phyloP scores from a whole-genome alignment of 2,113 vertebrate species.

The Chrysemys picta region DNA sequence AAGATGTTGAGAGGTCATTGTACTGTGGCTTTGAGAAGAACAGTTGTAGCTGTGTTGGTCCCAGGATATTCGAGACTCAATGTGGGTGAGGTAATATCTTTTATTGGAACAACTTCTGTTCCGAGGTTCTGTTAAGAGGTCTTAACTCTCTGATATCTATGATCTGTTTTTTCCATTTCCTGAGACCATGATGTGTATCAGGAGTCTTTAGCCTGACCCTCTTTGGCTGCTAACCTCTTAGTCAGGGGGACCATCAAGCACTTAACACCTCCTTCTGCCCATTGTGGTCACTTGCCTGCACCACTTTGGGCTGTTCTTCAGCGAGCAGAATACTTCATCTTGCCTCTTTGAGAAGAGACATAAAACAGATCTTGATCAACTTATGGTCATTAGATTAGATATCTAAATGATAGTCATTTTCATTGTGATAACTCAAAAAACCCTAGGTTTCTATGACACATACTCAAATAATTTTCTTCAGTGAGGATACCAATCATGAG shows the following conservation, averaged over 20 bases:
- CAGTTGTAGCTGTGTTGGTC: neutral
- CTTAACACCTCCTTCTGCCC: neutral
- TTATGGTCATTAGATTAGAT: neutral
- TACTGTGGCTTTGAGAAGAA: neutral
- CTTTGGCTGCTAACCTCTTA: neutral
- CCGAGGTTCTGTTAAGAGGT: too few relatives aligned
- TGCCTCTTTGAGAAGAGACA: neutral
- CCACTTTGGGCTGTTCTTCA: neutral
- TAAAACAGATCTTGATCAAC: slow-evolving; percentile 9
- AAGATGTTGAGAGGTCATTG: neutral
- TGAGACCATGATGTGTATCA: neutral
- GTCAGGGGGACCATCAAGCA: neutral
- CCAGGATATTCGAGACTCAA: neutral
- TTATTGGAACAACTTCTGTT: too few relatives aligned
- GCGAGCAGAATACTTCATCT: neutral
- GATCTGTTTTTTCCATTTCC: neutral
- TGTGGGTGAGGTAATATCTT: neutral
- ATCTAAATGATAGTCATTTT: slow-evolving; percentile 17
- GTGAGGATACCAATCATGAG: neutral
- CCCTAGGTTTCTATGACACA: neutral
- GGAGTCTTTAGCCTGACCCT: neutral
- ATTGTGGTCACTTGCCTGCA: accelerated
- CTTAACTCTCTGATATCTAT: neutral
- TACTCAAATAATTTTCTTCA: neutral
- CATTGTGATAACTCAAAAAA: neutral